Conservation (phyloP, 1,140 invertebrate genomes). For the Zaprionus camerounensis region DNA sequence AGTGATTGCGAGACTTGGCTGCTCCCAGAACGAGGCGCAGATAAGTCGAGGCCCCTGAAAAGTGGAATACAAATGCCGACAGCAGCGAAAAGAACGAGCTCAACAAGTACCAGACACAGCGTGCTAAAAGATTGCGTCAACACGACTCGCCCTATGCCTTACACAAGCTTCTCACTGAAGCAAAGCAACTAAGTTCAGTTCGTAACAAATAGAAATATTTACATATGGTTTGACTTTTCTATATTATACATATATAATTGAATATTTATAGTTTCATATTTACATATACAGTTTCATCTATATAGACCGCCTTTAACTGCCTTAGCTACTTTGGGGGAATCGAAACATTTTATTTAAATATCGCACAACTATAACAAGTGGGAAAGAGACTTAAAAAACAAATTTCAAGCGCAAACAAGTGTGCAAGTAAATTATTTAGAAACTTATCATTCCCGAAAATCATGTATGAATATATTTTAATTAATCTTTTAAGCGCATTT, state of each 20-base stretch:
- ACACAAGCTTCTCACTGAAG: background rate
- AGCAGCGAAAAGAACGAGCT: conserved; percentile 25
- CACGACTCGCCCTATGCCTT: conserved; percentile 4
- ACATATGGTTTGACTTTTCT: background rate
- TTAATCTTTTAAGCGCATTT: no score
- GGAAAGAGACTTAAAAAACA: background rate
- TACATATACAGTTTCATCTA: background rate
- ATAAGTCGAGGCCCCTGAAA: conserved; percentile 17
- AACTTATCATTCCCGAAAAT: no score
- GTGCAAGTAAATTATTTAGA: no score
- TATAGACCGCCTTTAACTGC: background rate
- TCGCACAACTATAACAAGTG: background rate
- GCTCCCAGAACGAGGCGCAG: conserved; percentile 25
- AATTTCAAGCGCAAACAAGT: background rate
- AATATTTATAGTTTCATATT: background rate
- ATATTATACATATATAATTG: background rate
- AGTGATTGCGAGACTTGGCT: conserved; percentile 9
- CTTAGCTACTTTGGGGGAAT: background rate
- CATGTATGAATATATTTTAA: no score
- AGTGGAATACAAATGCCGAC: conserved; percentile 18
- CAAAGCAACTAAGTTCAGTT: background rate
- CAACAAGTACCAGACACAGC: conserved; percentile 8
- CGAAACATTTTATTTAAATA: background rate
- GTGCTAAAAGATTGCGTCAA: conserved; percentile 3
- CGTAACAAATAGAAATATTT: background rate